phyloP scores from a whole-genome alignment of 2,113 vertebrate genomes.

The Corydoras maculifer region DNA sequence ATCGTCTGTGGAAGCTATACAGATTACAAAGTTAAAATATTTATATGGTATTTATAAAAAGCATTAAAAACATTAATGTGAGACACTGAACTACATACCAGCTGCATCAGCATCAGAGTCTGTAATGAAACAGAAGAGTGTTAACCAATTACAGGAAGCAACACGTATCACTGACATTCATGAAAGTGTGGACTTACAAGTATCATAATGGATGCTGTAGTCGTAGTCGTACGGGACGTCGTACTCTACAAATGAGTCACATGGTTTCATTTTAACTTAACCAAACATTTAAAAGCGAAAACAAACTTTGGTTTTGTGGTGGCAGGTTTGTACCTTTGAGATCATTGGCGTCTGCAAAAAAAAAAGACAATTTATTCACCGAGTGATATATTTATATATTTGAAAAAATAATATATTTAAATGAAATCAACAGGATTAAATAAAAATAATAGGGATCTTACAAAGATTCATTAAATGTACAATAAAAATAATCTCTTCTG shows the following conservation, averaged over 20 bases:
- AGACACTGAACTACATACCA: conserved; percentile 11
- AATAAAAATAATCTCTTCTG: not conserved
- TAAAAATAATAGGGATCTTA: not conserved
- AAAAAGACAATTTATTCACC: not conserved
- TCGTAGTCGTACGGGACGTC: not conserved
- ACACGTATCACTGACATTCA: no score
- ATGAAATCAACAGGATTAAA: not conserved
- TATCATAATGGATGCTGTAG: not conserved
- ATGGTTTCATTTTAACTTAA: not conserved
- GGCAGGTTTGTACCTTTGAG: not conserved
- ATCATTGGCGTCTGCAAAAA: not conserved
- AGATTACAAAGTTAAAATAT: not conserved
- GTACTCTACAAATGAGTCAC: not conserved
- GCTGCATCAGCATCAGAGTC: conserved; percentile 20
- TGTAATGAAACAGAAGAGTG: not conserved
- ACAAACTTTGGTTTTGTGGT: not conserved
- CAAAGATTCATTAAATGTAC: no score
- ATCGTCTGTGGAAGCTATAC: conserved; percentile 43
- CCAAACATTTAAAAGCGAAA: not conserved
- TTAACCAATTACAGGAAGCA: no score
- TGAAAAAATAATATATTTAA: no score
- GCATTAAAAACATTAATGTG: not conserved
- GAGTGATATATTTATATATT: no score
- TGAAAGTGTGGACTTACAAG: not conserved
- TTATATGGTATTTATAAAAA: not conserved